Evolutionary conservation across 2,113 vertebrate species (phyloP).

Genomic region (Salvelinus namaycush): DNA sequence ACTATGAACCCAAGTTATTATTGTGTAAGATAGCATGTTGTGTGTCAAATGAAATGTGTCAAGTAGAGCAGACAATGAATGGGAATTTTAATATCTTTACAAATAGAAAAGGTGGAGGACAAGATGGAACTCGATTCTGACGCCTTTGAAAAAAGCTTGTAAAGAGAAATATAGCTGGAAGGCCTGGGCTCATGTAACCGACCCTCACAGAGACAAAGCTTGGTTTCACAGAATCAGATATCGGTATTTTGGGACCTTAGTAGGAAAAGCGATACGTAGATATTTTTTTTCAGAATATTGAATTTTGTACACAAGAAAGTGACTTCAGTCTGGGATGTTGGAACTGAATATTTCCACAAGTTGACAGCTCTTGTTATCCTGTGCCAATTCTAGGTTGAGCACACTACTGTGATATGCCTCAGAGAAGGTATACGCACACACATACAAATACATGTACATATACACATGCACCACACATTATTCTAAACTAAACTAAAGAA

Average conservation of each 20-base stretch:
- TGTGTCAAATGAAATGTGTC: slow-evolving; percentile 56
- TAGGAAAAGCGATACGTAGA: slow-evolving; percentile 55
- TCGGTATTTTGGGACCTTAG: slow-evolving; percentile 60
- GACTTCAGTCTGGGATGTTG: slow-evolving; percentile 7
- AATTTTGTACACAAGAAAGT: not conserved
- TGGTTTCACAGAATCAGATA: slow-evolving; percentile 65
- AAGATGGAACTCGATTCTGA: slow-evolving; percentile 53
- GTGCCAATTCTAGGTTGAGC: not conserved
- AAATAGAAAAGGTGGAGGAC: slow-evolving; percentile 45
- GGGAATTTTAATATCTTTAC: slow-evolving; percentile 35
- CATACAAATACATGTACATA: not conserved
- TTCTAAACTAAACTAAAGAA: too few relatives aligned
- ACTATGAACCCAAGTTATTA: slow-evolving; percentile 40
- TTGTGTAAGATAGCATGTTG: slow-evolving; percentile 43
- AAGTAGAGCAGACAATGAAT: slow-evolving; percentile 51
- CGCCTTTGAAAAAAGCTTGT: slow-evolving; percentile 37
- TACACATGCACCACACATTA: not conserved
- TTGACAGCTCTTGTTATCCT: not conserved
- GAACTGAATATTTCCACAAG: slow-evolving; percentile 3
- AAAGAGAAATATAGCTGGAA: slow-evolving; percentile 42
- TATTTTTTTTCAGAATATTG: slow-evolving; percentile 16
- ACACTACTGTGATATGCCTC: too few relatives aligned
- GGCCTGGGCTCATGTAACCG: slow-evolving; percentile 55
- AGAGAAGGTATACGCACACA: too few relatives aligned
- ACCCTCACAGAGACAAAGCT: slow-evolving; percentile 53